phyloP scores from a whole-genome alignment of 2,888 invertebrate species.

The Papilio protenor region DNA sequence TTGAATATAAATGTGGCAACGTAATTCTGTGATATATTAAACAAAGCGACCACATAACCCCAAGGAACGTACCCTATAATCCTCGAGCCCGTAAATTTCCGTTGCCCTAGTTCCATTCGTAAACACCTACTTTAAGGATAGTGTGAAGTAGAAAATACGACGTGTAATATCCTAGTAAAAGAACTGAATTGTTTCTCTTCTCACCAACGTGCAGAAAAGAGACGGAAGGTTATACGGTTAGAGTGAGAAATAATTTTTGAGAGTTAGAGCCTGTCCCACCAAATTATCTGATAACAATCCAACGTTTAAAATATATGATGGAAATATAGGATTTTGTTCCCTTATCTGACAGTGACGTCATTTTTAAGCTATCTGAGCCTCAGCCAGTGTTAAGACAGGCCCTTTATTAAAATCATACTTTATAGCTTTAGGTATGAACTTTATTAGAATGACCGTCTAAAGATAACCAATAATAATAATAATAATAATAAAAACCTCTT shows the following conservation, averaged over 20 bases:
- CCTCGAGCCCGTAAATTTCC: slow-evolving; percentile 38
- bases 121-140: slow-evolving; percentile 36
- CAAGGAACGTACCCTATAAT: slow-evolving; percentile 29
- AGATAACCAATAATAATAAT: too few relatives aligned
- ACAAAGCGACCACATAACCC: slow-evolving; percentile 9
- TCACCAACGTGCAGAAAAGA: background rate
- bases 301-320: too few relatives aligned
- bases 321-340: too few relatives aligned
- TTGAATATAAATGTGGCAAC: background rate
- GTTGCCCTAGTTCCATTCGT: slow-evolving; percentile 30
- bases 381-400: too few relatives aligned
- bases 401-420: background rate
- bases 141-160: slow-evolving; percentile 24
- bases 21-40: slow-evolving; percentile 1
- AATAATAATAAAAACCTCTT: too few relatives aligned
- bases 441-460: too few relatives aligned
- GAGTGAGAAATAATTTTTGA: background rate
- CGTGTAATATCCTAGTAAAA: slow-evolving; percentile 1
- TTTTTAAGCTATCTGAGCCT: too few relatives aligned
- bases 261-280: background rate
- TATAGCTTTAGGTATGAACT: background rate
- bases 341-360: too few relatives aligned
- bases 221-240: background rate
- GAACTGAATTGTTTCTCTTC: background rate
- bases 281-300: too few relatives aligned